Evolutionary conservation across 1,140 invertebrate species (phyloP).

Genomic region (Ectropis grisescens): DNA sequence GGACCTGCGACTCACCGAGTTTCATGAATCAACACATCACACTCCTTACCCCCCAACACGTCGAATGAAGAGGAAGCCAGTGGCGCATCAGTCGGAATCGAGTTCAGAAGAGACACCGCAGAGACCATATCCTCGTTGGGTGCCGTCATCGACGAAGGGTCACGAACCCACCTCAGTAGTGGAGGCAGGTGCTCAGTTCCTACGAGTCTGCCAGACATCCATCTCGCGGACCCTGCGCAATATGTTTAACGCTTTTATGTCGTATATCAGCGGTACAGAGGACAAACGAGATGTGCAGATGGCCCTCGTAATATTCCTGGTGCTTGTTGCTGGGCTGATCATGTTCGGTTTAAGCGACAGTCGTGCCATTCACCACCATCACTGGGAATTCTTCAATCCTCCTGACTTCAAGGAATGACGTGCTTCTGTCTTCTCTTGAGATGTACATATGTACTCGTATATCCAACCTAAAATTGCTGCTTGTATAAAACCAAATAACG

Average conservation of each 20-base stretch:
- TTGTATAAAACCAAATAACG: too few relatives aligned
- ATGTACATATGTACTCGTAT: too few relatives aligned
- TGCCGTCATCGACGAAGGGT: slow-evolving; percentile 43
- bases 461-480: too few relatives aligned
- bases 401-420: too few relatives aligned
- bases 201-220: slow-evolving; percentile 74
- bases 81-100: slow-evolving; percentile 46
- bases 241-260: slow-evolving; percentile 74
- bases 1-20: slow-evolving; percentile 45
- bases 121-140: slow-evolving; percentile 51
- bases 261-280: slow-evolving; percentile 69
- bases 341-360: slow-evolving; percentile 78
- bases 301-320: slow-evolving; percentile 79
- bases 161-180: slow-evolving; percentile 72
- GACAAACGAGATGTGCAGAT: slow-evolving; percentile 80
- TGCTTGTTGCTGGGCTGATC: slow-evolving; percentile 80
- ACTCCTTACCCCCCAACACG: slow-evolving; percentile 40
- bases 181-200: slow-evolving; percentile 76
- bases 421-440: too few relatives aligned
- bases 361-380: slow-evolving; percentile 80
- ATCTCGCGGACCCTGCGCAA: slow-evolving; percentile 75
- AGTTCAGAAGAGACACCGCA: slow-evolving; percentile 65
- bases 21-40: slow-evolving; percentile 36
- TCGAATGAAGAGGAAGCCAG: slow-evolving; percentile 47
- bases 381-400: slow-evolving; percentile 89